Evolutionary conservation across 2,797 vertebrate species (phyloP).

Genomic region (Huso huso): DNA sequence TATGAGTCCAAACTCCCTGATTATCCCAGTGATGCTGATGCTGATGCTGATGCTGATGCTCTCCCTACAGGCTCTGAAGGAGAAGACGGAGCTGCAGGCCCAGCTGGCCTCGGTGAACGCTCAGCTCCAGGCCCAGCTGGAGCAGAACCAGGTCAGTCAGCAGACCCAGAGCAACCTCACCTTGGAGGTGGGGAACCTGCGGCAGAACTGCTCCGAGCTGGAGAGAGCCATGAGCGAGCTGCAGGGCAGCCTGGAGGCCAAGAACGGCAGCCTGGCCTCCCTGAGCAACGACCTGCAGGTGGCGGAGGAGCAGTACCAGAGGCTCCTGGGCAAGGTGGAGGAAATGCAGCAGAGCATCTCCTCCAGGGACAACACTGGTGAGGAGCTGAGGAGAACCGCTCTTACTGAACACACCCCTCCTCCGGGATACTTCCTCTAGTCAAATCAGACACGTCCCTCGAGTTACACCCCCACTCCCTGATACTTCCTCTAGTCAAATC

Average conservation of each 20-base stretch:
- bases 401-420: too few species aligned
- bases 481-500: too few species aligned
- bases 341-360: conserved; percentile 82
- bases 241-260: conserved; percentile 80
- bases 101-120: conserved; percentile 82
- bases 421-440: too few species aligned
- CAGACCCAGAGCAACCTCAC: conserved; percentile 73
- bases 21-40: neutral
- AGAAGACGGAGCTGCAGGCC: conserved; percentile 92
- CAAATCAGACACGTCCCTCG: too few species aligned
- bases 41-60: neutral
- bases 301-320: conserved; percentile 89
- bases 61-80: conserved; percentile 77
- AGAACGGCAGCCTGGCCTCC: conserved; percentile 82
- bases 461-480: too few species aligned
- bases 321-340: conserved; percentile 86
- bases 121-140: conserved; percentile 72
- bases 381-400: conserved; percentile 19
- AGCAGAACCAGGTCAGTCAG: conserved; percentile 70
- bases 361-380: conserved; percentile 78
- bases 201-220: conserved; percentile 78
- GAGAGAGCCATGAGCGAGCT: conserved; percentile 89
- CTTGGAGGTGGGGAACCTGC: conserved; percentile 73
- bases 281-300: conserved; percentile 84
- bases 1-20: neutral